phyloP scores from a whole-genome alignment of 2,113 vertebrate species.

The Catharus minimus region DNA sequence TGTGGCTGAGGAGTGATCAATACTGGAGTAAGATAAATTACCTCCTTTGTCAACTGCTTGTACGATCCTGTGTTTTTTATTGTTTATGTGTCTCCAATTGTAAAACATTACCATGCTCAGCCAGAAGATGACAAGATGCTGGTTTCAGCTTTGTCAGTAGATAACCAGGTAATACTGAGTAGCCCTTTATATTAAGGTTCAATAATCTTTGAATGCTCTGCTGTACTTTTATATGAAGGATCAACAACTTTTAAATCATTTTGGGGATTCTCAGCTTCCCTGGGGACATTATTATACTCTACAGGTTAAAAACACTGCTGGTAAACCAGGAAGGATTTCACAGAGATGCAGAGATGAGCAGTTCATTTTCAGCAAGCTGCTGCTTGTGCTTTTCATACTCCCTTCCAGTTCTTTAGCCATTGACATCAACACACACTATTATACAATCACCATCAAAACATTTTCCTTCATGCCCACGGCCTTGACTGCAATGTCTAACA shows the following conservation, averaged over 20 bases:
- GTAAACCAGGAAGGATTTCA: background rate
- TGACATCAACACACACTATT: background rate
- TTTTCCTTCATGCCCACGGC: background rate
- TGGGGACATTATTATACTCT: conserved; percentile 15
- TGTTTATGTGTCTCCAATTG: background rate
- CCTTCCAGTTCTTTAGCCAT: background rate
- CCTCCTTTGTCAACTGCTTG: conserved; percentile 34
- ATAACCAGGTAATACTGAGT: background rate
- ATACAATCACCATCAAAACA: background rate
- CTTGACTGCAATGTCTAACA: background rate
- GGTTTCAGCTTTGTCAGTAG: conserved; percentile 21
- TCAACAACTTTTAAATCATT: conserved; percentile 15
- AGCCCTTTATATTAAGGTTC: background rate
- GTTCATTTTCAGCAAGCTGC: background rate
- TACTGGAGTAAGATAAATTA: conserved; percentile 41
- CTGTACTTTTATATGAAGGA: background rate
- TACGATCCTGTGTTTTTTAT: background rate
- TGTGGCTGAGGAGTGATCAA: background rate
- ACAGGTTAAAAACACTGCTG: background rate
- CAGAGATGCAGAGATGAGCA: background rate
- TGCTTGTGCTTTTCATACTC: background rate
- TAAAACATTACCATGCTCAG: conserved; percentile 31
- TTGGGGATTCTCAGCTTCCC: background rate
- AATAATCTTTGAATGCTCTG: background rate
- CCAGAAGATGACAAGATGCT: background rate